Conservation (phyloP, 2,888 invertebrate genomes). For the Idaea aversata region DNA sequence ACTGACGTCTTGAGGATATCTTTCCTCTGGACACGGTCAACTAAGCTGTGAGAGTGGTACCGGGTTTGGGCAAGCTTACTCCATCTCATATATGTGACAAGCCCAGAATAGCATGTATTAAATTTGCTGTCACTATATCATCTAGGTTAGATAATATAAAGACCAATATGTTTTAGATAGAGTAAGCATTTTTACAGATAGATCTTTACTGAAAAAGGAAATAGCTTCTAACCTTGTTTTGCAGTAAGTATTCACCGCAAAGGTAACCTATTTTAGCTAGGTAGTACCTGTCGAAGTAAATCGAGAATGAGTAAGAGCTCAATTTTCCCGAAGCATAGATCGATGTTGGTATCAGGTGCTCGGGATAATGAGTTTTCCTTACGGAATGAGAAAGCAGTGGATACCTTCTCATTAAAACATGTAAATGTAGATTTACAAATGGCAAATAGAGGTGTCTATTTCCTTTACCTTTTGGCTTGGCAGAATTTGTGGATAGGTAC, state of each 20-base stretch:
- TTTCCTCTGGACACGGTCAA: too few species aligned
- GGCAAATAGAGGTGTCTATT: too few species aligned
- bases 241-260: not conserved
- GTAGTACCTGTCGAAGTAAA: not conserved
- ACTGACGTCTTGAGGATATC: too few species aligned
- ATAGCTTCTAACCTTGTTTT: not conserved
- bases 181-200: not conserved
- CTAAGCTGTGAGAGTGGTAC: too few species aligned
- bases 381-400: not conserved
- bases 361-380: not conserved
- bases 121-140: too few species aligned
- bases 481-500: too few species aligned
- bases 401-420: not conserved
- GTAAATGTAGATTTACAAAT: not conserved
- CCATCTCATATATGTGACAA: too few species aligned
- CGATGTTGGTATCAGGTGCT: slow-evolving; percentile 1
- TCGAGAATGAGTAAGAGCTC: not conserved
- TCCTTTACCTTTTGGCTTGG: too few species aligned
- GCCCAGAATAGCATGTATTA: too few species aligned
- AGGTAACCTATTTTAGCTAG: not conserved
- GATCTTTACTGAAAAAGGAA: not conserved
- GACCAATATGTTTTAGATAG: too few species aligned
- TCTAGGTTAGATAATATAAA: too few species aligned
- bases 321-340: not conserved
- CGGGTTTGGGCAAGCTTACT: too few species aligned